These are phyloP conservation scores for Cygnus atratus DNA, from an alignment of 2,113 vertebrate species.

Conservation along the genomic window DNA sequence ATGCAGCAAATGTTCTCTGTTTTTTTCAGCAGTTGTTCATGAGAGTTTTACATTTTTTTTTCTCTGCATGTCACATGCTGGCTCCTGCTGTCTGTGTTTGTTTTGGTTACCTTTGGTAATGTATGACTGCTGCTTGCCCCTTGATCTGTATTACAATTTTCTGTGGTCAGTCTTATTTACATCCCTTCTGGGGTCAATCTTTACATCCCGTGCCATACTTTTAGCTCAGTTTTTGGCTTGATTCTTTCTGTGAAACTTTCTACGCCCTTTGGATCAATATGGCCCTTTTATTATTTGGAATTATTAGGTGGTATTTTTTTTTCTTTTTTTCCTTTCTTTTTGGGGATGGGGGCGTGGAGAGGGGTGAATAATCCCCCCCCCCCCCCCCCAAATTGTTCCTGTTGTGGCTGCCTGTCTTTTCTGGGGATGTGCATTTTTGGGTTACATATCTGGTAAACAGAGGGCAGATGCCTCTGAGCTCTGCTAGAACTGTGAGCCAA, in stretches of 20 bases:
- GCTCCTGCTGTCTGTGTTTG: neutral
- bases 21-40: neutral
- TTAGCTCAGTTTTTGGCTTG: neutral
- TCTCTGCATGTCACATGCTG: neutral
- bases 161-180: neutral
- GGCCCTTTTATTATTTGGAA: neutral
- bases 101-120: conserved; percentile 13
- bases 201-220: neutral
- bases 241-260: neutral
- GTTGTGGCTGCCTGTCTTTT: neutral
- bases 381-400: neutral
- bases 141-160: neutral
- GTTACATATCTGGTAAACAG: neutral
- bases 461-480: neutral
- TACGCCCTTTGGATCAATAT: neutral
- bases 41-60: neutral
- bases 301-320: neutral
- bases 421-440: neutral
- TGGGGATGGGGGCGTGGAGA: neutral
- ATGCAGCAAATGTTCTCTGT: neutral
- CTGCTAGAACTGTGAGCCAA: neutral
- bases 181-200: neutral
- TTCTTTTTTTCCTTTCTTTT: rapidly evolving
- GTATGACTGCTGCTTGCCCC: neutral
- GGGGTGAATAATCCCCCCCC: neutral